Conservation (phyloP, 2,797 vertebrate genomes). For the Nannoperca australis region DNA sequence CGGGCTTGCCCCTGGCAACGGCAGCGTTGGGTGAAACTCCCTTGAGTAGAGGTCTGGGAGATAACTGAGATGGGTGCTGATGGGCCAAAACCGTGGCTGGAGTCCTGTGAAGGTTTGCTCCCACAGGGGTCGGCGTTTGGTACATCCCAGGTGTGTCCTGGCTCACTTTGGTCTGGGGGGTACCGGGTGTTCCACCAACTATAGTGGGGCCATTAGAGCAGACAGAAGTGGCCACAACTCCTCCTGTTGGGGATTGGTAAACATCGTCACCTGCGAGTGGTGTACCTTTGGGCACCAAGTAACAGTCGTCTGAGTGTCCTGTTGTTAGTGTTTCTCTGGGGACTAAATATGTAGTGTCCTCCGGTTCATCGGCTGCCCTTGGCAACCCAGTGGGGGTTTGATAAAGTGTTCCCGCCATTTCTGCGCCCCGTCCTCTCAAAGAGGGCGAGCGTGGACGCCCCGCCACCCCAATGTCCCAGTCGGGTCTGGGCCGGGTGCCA, state of each 20-base stretch:
- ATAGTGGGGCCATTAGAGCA: constrained; percentile 55
- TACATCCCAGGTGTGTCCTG: constrained; percentile 79
- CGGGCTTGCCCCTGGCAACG: constrained; percentile 72
- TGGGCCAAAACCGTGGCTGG: constrained; percentile 72
- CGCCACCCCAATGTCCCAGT: constrained; percentile 78
- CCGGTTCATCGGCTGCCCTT: constrained; percentile 65
- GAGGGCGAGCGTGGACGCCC: constrained; percentile 85
- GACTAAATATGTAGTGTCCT: constrained; percentile 82
- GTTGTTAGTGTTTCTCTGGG: constrained; percentile 77
- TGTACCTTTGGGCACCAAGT: constrained; percentile 84
- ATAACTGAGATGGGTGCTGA: constrained; percentile 74
- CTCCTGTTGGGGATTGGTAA: constrained; percentile 85
- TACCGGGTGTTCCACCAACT: constrained; percentile 40
- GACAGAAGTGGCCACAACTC: constrained; percentile 42
- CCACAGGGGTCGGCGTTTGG: constrained; percentile 80
- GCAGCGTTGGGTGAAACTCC: constrained; percentile 67
- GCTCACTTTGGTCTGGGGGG: constrained; percentile 65
- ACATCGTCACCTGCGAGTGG: constrained; percentile 81
- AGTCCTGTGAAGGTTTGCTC: constrained; percentile 68
- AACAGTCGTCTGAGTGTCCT: constrained; percentile 79
- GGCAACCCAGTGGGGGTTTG: constrained; percentile 80
- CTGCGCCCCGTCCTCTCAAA: constrained; percentile 79
- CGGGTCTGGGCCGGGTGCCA: constrained; percentile 82
- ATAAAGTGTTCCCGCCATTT: constrained; percentile 78
- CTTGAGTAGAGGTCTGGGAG: constrained; percentile 75